A percentile compares a stretch with the other conserved stretches of the same genome.
These are phyloP conservation scores for Portevinia maculata DNA, from an alignment of 2,888 invertebrate genomes.

Conservation along the genomic window DNA sequence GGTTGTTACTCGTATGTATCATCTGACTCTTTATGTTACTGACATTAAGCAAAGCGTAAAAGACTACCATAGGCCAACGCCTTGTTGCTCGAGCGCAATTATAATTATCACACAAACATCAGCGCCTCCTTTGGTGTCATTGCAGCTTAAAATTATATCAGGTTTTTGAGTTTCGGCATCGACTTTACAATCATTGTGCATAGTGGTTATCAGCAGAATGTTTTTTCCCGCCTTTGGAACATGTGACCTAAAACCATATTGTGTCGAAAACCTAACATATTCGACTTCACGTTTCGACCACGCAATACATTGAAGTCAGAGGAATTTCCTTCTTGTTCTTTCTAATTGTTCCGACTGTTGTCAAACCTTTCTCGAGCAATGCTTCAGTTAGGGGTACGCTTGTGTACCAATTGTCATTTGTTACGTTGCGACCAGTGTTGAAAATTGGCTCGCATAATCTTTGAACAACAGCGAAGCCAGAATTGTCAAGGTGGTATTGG, in stretches of 20 bases:
- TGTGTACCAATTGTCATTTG: no score
- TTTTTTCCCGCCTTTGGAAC: slow-evolving; percentile 45
- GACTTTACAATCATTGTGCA: slow-evolving; percentile 9
- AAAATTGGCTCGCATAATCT: no score
- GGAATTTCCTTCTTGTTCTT: slow-evolving; percentile 49
- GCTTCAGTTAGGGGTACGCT: slow-evolving; percentile 33
- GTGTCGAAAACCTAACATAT: slow-evolving; percentile 56
- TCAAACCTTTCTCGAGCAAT: slow-evolving; percentile 50
- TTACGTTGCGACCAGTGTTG: no score
- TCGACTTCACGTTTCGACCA: slow-evolving; percentile 35
- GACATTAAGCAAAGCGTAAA: no score
- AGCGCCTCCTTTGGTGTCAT: no score
- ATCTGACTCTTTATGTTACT: no score
- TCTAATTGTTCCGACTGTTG: slow-evolving; percentile 44
- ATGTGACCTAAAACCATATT: slow-evolving; percentile 47
- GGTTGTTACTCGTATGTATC: no score
- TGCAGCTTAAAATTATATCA: background rate
- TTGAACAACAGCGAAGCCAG: no score
- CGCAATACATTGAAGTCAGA: slow-evolving; percentile 23
- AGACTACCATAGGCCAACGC: no score
- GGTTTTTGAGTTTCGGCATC: slow-evolving; percentile 6
- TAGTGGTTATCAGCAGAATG: slow-evolving; percentile 32
- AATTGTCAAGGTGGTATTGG: no score
- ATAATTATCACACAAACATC: no score
- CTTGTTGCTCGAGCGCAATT: no score